These are phyloP conservation scores for Euglossa dilemma DNA, from an alignment of 1,140 invertebrate genomes.

Conservation along the genomic window DNA sequence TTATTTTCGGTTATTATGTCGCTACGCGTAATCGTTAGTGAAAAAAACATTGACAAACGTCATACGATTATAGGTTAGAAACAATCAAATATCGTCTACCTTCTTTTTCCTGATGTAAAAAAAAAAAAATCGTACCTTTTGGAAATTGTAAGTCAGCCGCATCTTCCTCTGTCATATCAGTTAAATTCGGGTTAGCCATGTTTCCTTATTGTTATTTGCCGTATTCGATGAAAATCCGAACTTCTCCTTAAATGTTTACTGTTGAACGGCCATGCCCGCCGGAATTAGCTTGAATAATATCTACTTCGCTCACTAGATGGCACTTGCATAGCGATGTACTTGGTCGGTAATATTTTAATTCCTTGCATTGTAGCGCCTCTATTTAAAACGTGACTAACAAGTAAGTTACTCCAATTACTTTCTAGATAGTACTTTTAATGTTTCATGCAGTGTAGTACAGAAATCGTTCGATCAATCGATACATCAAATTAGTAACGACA, in stretches of 20 bases:
- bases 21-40: not conserved
- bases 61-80: slow-evolving; percentile 44
- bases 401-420: not conserved
- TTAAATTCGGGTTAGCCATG: slow-evolving; percentile 77
- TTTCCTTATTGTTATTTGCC: not conserved
- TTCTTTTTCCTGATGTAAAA: not conserved
- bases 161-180: slow-evolving; percentile 91
- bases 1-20: not conserved
- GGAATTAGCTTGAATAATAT: not conserved
- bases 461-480: not conserved
- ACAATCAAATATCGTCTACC: not conserved
- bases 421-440: not conserved
- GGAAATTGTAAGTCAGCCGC: slow-evolving; percentile 93
- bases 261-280: not conserved
- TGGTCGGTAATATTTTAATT: not conserved
- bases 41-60: slow-evolving; percentile 16
- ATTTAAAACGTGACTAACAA: not conserved
- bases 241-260: not conserved
- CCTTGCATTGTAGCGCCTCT: not conserved
- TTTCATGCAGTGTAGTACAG: not conserved
- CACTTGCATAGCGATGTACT: not conserved
- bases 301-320: not conserved
- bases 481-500: not conserved
- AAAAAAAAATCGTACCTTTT: slow-evolving; percentile 85
- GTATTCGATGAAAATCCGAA: accelerated